Base-by-base conservation (phyloP, 2,113 vertebrate species). In the Xiphophorus maculatus region DNA sequence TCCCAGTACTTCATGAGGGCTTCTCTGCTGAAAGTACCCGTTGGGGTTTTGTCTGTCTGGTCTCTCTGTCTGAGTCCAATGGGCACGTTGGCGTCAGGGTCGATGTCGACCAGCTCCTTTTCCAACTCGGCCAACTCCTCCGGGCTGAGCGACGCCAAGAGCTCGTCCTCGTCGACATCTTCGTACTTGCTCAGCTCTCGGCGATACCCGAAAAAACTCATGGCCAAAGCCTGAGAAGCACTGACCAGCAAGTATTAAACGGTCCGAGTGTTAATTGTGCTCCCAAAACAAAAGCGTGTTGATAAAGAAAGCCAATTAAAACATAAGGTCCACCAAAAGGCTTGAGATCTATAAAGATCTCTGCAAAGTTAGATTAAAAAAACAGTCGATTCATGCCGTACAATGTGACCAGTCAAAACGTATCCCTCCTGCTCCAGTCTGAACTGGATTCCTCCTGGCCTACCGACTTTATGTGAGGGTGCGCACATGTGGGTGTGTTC, bases 171-270 rank as follows among this genome's bases (percentile, higher is more conserved):
- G n/a, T 99, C 97, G 10, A 99, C 93, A 27, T 98, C 97, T 89
- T 99, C 98, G 58, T 99, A 99, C 92, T 99, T 99, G 90, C 97
- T 98, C 76, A 99, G 95, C 91, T 97, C 97, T 90, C 96, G 95
- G 74, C 97, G 93, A 79, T 99, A 99, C 73, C 98, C 98, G 75
- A 99, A 99, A 77, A 91, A 95, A 87, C 96, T 98, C 97, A 98
- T 98, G 90, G 89, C 93, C 32, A 10, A 77, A 71, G 67, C 1
- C 15, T 66, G 61, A 54, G 28, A 1, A 30, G 32, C 1, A 11
- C 30, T 32, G 14, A 63, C 25, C 3, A 37, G 22, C 65, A 7
- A 62, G 62, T 37, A 1, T 63, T 51, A 37, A 76, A 73, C 48
- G 35, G 61, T 27, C 15, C n/a, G 14, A 71, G 58, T 73, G 8